Evolutionary conservation across 23 tunicate genomes (phyloP), one percentile per base, ranked within the genome.

Genomic region (Trididemnum miniatum): DNA sequence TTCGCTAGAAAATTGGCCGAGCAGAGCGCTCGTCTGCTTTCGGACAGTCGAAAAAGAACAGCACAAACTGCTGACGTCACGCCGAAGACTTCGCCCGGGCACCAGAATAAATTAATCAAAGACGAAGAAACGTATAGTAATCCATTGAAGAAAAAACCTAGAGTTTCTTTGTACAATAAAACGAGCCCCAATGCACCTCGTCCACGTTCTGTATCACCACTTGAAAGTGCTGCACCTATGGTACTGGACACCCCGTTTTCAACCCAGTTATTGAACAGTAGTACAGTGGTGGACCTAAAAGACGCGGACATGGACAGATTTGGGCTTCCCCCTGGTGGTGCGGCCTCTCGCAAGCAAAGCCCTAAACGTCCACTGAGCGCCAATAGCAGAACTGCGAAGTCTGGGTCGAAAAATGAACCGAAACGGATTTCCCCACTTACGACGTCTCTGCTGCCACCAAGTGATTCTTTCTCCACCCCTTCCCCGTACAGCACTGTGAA

Each of bases 181-280:
- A 63, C 91, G 22, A 87, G 91, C 59, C 91, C 91, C 31, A 75
- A 54, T 59, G 15, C 57, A 4, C 65, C 35, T 0, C 40, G 84
- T 20, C 90, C 84, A 27, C 78, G 87, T 1, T 78, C 90, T 63
- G 79, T 88, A 25, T 85, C 90, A 24, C 97, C 97, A 1, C 71
- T 83, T 26, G 85, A 89, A 22, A 52, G 79, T 51, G 69, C 36
- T 35, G 62, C 34, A 9, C 59, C 65, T 34, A 79, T 30, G 18
- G 3, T 49, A 2, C 59, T 59, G 31, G 85, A 72, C 12, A n/a
- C n/a, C n/a, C 35, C 78, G 28, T n/a, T 64, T 15, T 25, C 69
- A 15, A 27, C 82, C 0, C 1, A 72, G 3, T 23, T 59, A 35
- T 37, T 83, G 37, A 83, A 38, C 36, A 73, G 81, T 22, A 83